Evolutionary conservation across 2,113 vertebrate genomes (phyloP).

Genomic region (Cephalopholis sonnerati): DNA sequence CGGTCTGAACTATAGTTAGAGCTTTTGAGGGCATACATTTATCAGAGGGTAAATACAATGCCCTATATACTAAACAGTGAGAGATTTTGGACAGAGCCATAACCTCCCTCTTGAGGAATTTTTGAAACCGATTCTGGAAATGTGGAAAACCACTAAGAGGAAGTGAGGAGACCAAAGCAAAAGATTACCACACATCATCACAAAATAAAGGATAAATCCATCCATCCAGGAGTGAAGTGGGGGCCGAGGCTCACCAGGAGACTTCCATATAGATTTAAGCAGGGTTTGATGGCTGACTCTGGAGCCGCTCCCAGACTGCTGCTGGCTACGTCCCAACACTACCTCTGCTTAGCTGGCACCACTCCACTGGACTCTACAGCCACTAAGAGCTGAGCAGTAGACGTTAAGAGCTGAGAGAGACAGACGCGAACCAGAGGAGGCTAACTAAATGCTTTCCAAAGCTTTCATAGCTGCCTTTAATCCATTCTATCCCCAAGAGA

Average conservation of each 20-base stretch:
- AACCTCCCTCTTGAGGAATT: background rate
- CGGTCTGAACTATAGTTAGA: too few species aligned
- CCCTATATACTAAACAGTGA: background rate
- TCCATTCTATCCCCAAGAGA: constrained; percentile 33
- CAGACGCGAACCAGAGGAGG: constrained; percentile 47
- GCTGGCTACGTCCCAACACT: constrained; percentile 48
- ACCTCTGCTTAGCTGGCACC: constrained; percentile 45
- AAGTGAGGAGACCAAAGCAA: background rate
- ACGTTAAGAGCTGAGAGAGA: constrained; percentile 25
- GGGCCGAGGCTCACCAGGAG: constrained; percentile 19
- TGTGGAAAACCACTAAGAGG: background rate
- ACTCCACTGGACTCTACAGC: constrained; percentile 35
- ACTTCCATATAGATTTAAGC: constrained; percentile 33
- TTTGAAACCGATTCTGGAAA: background rate
- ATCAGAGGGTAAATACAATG: background rate
- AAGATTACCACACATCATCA: constrained; percentile 15
- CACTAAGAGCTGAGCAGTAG: background rate
- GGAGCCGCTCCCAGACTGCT: constrained; percentile 46
- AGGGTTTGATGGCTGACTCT: constrained; percentile 46
- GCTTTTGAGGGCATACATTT: background rate
- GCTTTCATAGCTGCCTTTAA: constrained; percentile 52
- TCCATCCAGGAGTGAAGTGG: constrained; percentile 25
- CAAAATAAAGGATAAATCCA: constrained; percentile 2
- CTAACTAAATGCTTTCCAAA: constrained; percentile 45
- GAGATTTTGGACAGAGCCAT: too few species aligned